These are phyloP conservation scores for Halcyon leucocephala DNA, from an alignment of 2,797 vertebrate genomes.

Conservation along the genomic window DNA sequence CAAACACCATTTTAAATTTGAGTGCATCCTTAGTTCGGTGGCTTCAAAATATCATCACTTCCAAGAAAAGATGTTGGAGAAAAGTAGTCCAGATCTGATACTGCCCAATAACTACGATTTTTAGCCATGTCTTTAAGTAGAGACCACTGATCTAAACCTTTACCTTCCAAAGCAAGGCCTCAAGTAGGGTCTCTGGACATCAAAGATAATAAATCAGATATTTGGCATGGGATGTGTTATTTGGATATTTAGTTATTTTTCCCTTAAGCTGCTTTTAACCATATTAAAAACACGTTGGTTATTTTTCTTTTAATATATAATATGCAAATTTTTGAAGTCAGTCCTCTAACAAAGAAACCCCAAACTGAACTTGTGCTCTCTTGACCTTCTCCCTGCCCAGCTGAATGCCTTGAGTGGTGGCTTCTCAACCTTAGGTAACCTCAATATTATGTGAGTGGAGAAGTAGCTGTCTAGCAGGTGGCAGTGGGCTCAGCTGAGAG, in stretches of 20 bases:
- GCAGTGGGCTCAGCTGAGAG: neutral
- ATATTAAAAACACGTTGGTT: neutral
- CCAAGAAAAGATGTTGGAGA: neutral
- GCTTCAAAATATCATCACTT: neutral
- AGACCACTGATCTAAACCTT: neutral
- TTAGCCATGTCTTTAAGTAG: neutral
- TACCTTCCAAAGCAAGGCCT: neutral
- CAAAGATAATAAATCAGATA: neutral
- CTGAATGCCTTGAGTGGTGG: neutral
- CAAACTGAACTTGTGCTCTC: neutral
- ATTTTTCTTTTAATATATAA: neutral
- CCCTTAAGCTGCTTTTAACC: neutral
- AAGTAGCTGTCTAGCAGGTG: neutral
- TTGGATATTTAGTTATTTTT: neutral
- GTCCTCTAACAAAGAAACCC: neutral
- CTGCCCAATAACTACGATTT: neutral
- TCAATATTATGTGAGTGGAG: neutral
- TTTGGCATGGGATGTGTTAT: neutral
- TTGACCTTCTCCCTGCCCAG: neutral
- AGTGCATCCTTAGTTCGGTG: neutral
- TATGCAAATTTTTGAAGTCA: neutral
- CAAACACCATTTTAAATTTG: neutral
- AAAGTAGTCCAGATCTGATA: neutral
- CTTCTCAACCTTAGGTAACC: neutral
- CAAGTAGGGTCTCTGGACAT: neutral